phyloP scores from a whole-genome alignment of 2,797 vertebrate species.

The Pelochelys cantorii region DNA sequence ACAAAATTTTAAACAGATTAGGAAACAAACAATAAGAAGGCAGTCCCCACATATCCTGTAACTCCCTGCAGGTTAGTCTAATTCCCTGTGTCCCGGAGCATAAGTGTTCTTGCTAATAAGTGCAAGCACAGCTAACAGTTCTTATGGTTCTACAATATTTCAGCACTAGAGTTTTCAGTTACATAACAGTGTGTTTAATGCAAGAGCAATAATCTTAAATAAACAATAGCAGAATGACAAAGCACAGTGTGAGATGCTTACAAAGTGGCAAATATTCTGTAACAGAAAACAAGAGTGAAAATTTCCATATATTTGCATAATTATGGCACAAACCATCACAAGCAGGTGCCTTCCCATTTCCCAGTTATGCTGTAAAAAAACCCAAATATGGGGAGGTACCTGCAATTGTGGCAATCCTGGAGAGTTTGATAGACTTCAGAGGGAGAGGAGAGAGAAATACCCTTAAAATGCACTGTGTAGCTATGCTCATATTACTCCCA shows the following conservation, averaged over 20 bases:
- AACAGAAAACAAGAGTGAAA: not conserved
- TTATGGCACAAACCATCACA: not conserved
- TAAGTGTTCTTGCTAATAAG: slow-evolving; percentile 25
- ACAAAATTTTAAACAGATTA: not conserved
- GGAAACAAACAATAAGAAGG: not conserved
- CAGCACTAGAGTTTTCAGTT: slow-evolving; percentile 12
- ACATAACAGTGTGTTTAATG: not conserved
- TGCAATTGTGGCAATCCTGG: not conserved
- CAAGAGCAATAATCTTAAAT: not conserved
- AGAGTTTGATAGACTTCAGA: not conserved
- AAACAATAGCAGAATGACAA: slow-evolving; percentile 17
- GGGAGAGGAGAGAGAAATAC: not conserved
- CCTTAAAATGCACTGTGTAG: not conserved
- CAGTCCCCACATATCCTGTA: not conserved
- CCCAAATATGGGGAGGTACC: not conserved
- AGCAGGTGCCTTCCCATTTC: not conserved
- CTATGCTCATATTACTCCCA: not conserved
- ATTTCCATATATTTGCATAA: not conserved
- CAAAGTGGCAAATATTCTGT: not conserved
- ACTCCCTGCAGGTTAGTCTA: not conserved
- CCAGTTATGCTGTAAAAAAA: not conserved
- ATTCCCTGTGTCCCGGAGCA: not conserved
- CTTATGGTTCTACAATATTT: slow-evolving; percentile 20
- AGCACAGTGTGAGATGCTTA: slow-evolving; percentile 3
- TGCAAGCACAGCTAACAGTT: slow-evolving; percentile 40